Conservation (phyloP, 2,797 vertebrate species). For the Megaceryle alcyon region DNA sequence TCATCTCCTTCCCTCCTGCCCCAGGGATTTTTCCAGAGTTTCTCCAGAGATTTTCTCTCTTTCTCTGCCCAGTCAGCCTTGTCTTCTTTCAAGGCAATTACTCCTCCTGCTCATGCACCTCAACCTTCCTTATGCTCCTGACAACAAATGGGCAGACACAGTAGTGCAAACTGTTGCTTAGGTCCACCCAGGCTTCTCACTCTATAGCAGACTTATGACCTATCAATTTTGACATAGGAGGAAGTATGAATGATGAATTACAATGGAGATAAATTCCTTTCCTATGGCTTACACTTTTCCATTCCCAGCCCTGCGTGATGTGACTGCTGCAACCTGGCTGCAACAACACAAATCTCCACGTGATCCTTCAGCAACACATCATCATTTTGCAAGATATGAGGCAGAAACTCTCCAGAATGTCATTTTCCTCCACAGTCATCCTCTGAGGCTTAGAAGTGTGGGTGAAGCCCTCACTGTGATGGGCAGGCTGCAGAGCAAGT, state of each 20-base stretch:
- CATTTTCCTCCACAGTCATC: neutral
- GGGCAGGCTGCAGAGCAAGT: neutral
- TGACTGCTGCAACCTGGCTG: neutral
- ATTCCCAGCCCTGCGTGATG: neutral
- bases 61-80: neutral
- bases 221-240: neutral
- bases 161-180: neutral
- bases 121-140: neutral
- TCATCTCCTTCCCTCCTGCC: neutral
- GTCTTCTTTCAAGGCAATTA: neutral
- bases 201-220: neutral
- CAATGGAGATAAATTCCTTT: neutral
- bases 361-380: neutral
- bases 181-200: neutral
- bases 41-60: no score
- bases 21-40: neutral
- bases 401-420: neutral
- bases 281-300: neutral
- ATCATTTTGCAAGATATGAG: neutral
- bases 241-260: neutral
- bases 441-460: neutral
- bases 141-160: neutral
- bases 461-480: neutral
- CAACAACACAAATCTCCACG: fast-evolving
- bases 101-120: neutral